phyloP scores from a whole-genome alignment of 30 jellyfish, hydroid and myxozoan genomes.

The Nemopilema nomurai region DNA sequence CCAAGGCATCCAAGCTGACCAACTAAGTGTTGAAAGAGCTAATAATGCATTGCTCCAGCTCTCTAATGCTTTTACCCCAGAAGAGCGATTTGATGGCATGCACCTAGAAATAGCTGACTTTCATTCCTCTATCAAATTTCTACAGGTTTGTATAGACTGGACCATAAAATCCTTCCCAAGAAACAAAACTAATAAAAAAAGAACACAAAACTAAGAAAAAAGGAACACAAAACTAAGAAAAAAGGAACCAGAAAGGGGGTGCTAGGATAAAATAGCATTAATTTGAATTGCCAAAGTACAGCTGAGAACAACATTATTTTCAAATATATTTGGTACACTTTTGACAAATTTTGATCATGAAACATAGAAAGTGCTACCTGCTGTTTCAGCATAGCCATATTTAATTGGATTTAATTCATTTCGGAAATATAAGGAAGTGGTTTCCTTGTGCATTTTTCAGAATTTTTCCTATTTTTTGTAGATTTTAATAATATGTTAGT shows the following conservation, averaged over 20 bases:
- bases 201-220: background rate
- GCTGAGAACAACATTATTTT: background rate
- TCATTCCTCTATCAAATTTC: conserved; percentile 14
- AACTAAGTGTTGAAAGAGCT: conserved; percentile 31
- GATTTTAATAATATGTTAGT: background rate
- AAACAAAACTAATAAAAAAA: no score
- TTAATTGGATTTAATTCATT: background rate
- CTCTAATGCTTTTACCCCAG: conserved; percentile 32
- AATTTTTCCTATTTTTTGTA: background rate
- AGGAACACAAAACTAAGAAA: background rate
- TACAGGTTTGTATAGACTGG: background rate
- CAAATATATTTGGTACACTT: background rate
- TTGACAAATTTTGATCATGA: background rate
- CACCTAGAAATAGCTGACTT: conserved; percentile 28
- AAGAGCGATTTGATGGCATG: conserved; percentile 24
- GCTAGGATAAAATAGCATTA: background rate
- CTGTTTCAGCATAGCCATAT: background rate
- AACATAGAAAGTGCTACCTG: background rate
- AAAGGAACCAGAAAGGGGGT: background rate
- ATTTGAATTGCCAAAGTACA: background rate
- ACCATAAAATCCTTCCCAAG: background rate
- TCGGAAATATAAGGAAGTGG: background rate
- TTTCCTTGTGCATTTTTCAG: background rate
- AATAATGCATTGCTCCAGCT: conserved; percentile 17
- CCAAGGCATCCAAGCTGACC: conserved; percentile 40